Evolutionary conservation across 2,113 vertebrate species (phyloP).

Genomic region (Myotis yumanensis): DNA sequence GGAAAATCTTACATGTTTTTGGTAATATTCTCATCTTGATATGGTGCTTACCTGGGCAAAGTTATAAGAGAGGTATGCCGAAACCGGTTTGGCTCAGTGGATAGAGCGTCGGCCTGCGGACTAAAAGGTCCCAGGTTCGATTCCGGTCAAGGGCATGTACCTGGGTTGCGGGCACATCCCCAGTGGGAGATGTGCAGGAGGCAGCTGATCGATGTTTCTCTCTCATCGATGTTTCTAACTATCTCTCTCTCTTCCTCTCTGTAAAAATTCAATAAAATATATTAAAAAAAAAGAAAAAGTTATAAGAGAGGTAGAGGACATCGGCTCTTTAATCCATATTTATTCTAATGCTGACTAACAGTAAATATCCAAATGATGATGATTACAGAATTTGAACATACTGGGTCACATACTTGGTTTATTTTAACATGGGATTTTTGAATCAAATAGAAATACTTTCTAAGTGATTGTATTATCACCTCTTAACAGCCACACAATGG

Average conservation of each 20-base stretch:
- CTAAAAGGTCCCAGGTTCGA: no score
- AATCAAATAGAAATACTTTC: conserved; percentile 25
- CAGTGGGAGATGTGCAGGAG: no score
- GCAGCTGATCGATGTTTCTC: no score
- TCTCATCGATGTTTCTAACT: no score
- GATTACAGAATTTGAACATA: conserved; percentile 6
- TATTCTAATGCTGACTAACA: neutral
- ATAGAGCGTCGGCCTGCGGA: no score
- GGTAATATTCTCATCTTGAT: neutral
- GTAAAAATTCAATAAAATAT: no score
- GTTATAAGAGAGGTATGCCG: conserved; percentile 8
- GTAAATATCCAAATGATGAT: conserved; percentile 35
- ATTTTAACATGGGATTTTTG: neutral
- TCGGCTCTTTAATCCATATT: neutral
- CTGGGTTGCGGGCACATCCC: no score
- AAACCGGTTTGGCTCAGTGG: no score
- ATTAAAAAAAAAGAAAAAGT: no score
- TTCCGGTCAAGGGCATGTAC: no score
- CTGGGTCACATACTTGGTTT: conserved; percentile 1
- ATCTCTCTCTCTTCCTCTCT: no score
- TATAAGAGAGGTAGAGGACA: neutral
- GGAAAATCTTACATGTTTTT: conserved; percentile 25
- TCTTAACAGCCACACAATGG: neutral
- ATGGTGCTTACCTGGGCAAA: neutral
- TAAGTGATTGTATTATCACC: conserved; percentile 24